Percentiles rank a stretch among this genome's conserved stretches.
Conservation (phyloP, 2,888 invertebrate species). For the Amphipoea lucens region DNA sequence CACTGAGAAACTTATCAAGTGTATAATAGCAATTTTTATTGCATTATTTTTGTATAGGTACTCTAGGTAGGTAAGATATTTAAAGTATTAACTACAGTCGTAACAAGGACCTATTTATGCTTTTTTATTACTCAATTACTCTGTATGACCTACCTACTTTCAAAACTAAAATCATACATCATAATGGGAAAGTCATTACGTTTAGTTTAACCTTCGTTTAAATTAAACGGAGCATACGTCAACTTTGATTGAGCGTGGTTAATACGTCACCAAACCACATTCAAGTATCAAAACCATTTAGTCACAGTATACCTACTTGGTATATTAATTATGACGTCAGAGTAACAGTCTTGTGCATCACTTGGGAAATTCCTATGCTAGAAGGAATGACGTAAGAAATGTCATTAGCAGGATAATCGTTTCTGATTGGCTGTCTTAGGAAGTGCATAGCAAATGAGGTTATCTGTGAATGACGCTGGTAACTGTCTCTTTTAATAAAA, state of each 20-base stretch:
- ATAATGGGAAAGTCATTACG: constrained; percentile 29
- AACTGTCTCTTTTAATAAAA: background rate
- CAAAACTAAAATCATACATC: constrained; percentile 14
- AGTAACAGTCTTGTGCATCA: constrained; percentile 4
- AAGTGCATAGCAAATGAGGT: constrained; percentile 11
- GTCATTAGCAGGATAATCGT: constrained; percentile 34
- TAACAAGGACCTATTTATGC: background rate
- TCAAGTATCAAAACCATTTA: constrained; percentile 38
- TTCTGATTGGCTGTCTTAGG: constrained; percentile 32
- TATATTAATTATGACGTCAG: constrained; percentile 29
- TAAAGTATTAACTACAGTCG: background rate
- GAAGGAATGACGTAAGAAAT: constrained; percentile 21
- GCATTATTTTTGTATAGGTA: background rate
- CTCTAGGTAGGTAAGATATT: background rate
- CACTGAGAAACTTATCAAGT: too few species aligned
- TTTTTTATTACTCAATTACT: background rate
- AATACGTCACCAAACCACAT: constrained; percentile 24
- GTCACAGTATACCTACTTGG: constrained; percentile 12
- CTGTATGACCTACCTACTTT: constrained; percentile 13
- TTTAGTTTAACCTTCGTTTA: background rate
- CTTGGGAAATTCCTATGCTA: constrained; percentile 12
- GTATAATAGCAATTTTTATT: too few species aligned
- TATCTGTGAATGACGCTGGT: constrained; percentile 10
- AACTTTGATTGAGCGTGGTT: constrained; percentile 12
- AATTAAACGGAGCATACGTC: constrained; percentile 5